phyloP scores from a whole-genome alignment of 1,140 invertebrate species.

The Ceratina japonica region DNA sequence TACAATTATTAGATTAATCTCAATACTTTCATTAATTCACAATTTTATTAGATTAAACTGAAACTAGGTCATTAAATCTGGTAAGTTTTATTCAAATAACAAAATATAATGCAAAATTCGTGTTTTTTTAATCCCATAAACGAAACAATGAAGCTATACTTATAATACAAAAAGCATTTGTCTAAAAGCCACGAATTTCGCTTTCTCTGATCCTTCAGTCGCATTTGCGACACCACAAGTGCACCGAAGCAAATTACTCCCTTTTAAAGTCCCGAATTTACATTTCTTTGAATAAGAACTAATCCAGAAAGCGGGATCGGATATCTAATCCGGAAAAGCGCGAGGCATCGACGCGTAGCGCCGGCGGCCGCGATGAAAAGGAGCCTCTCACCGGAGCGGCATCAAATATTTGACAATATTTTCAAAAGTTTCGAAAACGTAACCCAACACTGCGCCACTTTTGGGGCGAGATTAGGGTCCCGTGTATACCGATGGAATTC shows the following conservation, averaged over 20 bases:
- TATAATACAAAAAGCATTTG: too few relatives aligned
- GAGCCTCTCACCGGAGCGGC: slow-evolving; percentile 38
- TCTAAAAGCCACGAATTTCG: too few relatives aligned
- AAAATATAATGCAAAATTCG: too few relatives aligned
- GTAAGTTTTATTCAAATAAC: too few relatives aligned
- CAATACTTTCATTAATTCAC: neutral
- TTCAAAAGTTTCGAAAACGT: slow-evolving; percentile 74
- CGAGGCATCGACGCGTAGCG: neutral
- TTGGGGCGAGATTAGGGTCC: slow-evolving; percentile 64
- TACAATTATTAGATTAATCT: neutral
- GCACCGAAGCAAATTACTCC: neutral
- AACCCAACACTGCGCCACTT: slow-evolving; percentile 73
- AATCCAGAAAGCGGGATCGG: neutral
- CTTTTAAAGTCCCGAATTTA: too few relatives aligned
- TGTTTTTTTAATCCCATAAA: too few relatives aligned
- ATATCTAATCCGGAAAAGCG: slow-evolving; percentile 19
- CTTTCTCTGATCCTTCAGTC: too few relatives aligned
- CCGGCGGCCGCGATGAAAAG: slow-evolving; percentile 3
- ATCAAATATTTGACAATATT: slow-evolving; percentile 76
- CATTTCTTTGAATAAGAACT: neutral
- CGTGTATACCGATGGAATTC: slow-evolving; percentile 59
- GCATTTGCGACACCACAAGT: too few relatives aligned
- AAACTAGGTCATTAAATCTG: too few relatives aligned
- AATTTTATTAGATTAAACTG: too few relatives aligned
- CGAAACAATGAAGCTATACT: too few relatives aligned